Evolutionary conservation across 2,797 vertebrate species (phyloP).

Genomic region (Microctenopoma lineatum): DNA sequence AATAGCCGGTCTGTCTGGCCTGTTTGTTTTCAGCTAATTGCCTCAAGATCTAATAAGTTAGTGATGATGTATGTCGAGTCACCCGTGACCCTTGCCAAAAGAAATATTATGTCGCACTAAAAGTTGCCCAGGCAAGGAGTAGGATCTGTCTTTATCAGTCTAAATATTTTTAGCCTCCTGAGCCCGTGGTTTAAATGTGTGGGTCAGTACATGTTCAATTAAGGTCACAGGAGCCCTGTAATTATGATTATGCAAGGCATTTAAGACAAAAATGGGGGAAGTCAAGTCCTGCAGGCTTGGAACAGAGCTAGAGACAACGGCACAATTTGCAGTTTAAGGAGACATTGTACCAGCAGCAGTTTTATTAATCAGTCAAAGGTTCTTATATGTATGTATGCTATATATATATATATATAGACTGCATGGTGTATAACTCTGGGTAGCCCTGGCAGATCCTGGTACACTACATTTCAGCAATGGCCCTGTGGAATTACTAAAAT

Average conservation of each 20-base stretch:
- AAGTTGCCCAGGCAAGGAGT: conserved; percentile 77
- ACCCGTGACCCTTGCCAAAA: conserved; percentile 91
- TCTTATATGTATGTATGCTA: too few species aligned
- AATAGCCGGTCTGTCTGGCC: conserved; percentile 93
- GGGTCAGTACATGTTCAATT: conserved; percentile 77
- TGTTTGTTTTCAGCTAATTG: conserved; percentile 99
- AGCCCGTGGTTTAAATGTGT: conserved; percentile 83
- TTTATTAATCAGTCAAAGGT: background rate
- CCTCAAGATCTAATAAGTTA: conserved; percentile 98
- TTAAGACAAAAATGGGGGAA: conserved; percentile 69
- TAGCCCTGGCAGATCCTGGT: background rate
- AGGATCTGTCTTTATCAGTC: conserved; percentile 79
- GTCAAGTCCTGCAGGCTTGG: conserved; percentile 38
- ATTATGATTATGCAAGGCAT: conserved; percentile 82
- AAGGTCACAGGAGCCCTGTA: conserved; percentile 81
- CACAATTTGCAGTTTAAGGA: conserved; percentile 28
- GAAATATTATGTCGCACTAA: conserved; percentile 90
- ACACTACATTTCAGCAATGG: background rate
- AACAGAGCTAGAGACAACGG: conserved; percentile 36
- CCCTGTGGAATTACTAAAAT: background rate
- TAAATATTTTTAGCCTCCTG: conserved; percentile 77
- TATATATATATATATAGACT: background rate
- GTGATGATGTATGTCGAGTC: conserved; percentile 95
- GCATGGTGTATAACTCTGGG: background rate
- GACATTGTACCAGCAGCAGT: background rate